Evolutionary conservation across 2,113 vertebrate genomes (phyloP).

Genomic region (Sciurus niger): DNA sequence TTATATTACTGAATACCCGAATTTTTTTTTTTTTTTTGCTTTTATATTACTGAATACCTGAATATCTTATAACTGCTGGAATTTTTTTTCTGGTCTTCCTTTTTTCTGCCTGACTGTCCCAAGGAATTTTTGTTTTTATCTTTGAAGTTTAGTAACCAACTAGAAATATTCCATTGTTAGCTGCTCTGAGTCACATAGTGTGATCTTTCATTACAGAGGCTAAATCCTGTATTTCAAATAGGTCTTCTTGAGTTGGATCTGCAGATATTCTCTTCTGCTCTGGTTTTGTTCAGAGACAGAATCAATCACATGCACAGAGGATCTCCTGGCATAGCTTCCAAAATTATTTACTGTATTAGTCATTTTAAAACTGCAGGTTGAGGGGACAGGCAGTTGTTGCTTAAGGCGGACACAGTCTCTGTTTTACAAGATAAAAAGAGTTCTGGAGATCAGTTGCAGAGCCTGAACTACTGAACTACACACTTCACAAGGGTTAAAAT

Average conservation of each 20-base stretch:
- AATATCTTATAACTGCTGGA: not conserved
- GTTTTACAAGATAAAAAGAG: too few relatives aligned
- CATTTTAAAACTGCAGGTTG: not conserved
- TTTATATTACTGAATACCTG: not conserved
- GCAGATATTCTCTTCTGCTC: not conserved
- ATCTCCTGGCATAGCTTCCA: not conserved
- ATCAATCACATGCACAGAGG: fast-evolving
- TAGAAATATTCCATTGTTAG: too few relatives aligned
- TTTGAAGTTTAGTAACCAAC: not conserved
- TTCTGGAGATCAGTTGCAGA: not conserved
- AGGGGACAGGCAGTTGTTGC: too few relatives aligned
- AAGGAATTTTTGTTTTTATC: not conserved
- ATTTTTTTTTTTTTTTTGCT: not conserved
- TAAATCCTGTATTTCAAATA: not conserved
- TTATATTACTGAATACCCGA: not conserved
- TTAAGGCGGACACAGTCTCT: too few relatives aligned
- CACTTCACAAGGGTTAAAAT: not conserved
- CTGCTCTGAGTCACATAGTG: fast-evolving
- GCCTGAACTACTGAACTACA: too few relatives aligned
- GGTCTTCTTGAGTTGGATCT: not conserved
- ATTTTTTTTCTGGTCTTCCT: not conserved
- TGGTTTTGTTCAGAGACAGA: not conserved
- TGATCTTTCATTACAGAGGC: not conserved
- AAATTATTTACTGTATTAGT: not conserved
- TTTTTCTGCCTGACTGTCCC: too few relatives aligned